Conservation (phyloP, 2,888 invertebrate genomes). For the Axea sp. region DNA sequence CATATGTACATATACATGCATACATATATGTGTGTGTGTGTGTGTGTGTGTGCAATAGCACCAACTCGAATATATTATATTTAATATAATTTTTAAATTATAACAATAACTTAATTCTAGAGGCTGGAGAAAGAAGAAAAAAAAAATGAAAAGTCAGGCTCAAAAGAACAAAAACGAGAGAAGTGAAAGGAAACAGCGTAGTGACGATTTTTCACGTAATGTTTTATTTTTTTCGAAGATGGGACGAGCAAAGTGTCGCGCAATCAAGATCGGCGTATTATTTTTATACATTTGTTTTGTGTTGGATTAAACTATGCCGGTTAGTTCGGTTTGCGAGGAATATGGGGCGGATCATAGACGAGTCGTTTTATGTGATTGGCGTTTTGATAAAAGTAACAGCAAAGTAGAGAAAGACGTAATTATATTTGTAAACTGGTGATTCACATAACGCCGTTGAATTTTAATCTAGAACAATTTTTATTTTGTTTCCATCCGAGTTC, state of each 20-base stretch:
- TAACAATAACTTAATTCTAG: conserved; percentile 67
- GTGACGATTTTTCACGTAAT: no score
- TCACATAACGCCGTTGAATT: conserved; percentile 34
- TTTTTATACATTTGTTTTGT: conserved; percentile 55
- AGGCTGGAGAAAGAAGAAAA: conserved; percentile 1
- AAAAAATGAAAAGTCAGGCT: conserved; percentile 20
- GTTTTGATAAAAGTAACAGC: conserved; percentile 35
- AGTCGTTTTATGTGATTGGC: conserved; percentile 36
- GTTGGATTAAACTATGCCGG: conserved; percentile 43
- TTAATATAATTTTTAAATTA: conserved; percentile 71
- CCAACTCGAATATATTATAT: conserved; percentile 69
- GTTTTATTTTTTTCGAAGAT: no score
- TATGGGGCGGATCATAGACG: conserved; percentile 8
- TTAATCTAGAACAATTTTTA: conserved; percentile 46
- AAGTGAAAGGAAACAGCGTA: no score
- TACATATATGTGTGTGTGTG: conserved; percentile 66
- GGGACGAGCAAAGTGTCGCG: conserved; percentile 13
- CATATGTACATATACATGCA: no score
- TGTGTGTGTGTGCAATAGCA: conserved; percentile 67
- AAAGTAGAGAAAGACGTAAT: conserved; percentile 40
- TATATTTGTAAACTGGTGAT: conserved; percentile 57
- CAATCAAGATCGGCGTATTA: conserved; percentile 49
- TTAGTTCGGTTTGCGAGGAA: conserved; percentile 19
- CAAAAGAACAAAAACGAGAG: conserved; percentile 27
- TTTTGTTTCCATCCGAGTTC: conserved; percentile 34